Conservation (phyloP, 2,113 vertebrate genomes). For the Corythaeola cristata region DNA sequence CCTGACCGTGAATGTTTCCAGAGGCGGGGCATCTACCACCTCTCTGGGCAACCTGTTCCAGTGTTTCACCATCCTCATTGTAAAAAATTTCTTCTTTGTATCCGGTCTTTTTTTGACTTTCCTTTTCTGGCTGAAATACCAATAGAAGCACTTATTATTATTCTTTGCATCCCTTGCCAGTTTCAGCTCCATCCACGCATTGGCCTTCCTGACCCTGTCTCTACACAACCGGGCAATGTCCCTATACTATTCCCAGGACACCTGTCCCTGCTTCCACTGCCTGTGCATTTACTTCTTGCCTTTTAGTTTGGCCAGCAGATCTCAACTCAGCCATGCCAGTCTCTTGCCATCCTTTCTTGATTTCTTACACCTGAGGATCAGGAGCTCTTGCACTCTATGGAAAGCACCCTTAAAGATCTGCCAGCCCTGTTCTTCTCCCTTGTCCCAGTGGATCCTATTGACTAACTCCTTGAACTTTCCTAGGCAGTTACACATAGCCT, state of each 20-base stretch:
- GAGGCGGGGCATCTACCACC: too few species aligned
- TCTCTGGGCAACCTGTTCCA: background rate
- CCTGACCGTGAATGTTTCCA: background rate
- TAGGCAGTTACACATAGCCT: background rate
- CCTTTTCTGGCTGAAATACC: background rate
- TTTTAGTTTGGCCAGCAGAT: background rate
- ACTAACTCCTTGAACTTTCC: background rate
- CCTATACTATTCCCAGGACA: background rate
- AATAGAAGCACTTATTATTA: background rate
- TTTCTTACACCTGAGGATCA: background rate
- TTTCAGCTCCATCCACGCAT: background rate
- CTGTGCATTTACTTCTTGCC: background rate
- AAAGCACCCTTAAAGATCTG: background rate
- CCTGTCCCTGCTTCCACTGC: background rate
- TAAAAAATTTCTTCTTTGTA: background rate
- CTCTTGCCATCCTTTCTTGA: background rate
- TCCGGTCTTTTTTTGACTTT: background rate
- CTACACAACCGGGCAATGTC: accelerated
- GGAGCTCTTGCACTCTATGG: background rate
- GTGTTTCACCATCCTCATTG: background rate
- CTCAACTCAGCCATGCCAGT: accelerated
- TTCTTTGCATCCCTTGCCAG: background rate
- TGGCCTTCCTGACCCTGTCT: background rate
- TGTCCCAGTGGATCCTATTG: background rate
- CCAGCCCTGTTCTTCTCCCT: background rate